phyloP scores from a whole-genome alignment of 2,113 vertebrate species.

The Podiceps cristatus region DNA sequence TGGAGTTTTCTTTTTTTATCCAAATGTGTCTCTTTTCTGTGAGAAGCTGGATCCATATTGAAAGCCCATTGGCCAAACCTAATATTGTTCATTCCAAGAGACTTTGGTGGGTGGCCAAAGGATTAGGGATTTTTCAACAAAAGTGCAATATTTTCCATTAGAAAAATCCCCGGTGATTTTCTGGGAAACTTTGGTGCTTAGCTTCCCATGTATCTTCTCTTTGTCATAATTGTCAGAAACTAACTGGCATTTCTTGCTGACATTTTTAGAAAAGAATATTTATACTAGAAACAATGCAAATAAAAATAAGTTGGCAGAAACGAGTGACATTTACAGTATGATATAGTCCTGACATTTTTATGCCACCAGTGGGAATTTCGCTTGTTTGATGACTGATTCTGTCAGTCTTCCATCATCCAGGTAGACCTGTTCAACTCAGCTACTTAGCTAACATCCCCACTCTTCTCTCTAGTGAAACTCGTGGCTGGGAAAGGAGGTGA shows the following conservation, averaged over 20 bases:
- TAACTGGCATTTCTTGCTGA: slow-evolving; percentile 24
- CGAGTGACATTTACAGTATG: slow-evolving; percentile 46
- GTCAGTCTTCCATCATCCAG: background rate
- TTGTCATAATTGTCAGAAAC: slow-evolving; percentile 43
- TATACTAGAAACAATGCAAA: slow-evolving; percentile 47
- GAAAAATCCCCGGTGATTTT: slow-evolving; percentile 35
- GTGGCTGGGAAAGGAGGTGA: background rate
- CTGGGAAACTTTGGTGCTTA: slow-evolving; percentile 30
- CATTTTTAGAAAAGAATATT: slow-evolving; percentile 59
- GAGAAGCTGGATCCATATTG: background rate
- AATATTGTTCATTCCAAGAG: slow-evolving; percentile 18
- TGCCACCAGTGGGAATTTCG: slow-evolving; percentile 20
- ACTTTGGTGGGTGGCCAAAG: slow-evolving; percentile 30
- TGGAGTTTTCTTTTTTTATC: background rate
- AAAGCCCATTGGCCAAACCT: background rate
- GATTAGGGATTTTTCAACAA: slow-evolving; percentile 53
- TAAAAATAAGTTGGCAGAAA: slow-evolving; percentile 27
- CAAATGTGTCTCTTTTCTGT: background rate
- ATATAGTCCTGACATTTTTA: slow-evolving; percentile 50
- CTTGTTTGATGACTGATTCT: slow-evolving; percentile 44
- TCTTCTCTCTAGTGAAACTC: background rate
- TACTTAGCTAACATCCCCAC: background rate
- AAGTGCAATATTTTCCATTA: slow-evolving; percentile 48
- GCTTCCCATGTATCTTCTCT: slow-evolving; percentile 52
- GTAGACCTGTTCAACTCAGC: background rate